phyloP scores from a whole-genome alignment of 2,888 invertebrate species.

The Cecidostiba fungosa region DNA sequence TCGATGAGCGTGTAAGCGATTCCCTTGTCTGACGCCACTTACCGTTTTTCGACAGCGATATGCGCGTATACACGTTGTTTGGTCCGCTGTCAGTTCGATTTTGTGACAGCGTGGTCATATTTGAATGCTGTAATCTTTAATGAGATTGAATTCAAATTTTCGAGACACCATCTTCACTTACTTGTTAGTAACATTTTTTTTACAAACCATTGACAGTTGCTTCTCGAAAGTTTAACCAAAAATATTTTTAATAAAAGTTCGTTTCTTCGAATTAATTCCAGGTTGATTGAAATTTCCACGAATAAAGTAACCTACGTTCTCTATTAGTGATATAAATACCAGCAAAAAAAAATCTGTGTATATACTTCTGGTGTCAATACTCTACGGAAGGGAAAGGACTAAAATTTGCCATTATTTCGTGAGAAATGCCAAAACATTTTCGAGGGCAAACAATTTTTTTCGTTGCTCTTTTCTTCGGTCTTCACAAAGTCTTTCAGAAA shows the following conservation, averaged over 20 bases:
- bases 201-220: too few relatives aligned
- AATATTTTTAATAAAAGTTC: too few relatives aligned
- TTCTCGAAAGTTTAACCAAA: neutral
- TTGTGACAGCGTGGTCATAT: slow-evolving; percentile 30
- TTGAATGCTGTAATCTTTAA: slow-evolving; percentile 50
- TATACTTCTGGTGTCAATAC: neutral
- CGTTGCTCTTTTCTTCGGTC: neutral
- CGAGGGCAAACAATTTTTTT: slow-evolving; percentile 10
- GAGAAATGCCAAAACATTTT: slow-evolving; percentile 55
- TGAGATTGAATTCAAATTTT: slow-evolving; percentile 52
- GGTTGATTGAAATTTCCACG: too few relatives aligned
- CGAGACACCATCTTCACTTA: slow-evolving; percentile 8
- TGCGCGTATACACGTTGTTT: slow-evolving; percentile 29
- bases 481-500: slow-evolving; percentile 14
- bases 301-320: too few relatives aligned
- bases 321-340: too few relatives aligned
- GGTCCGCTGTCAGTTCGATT: slow-evolving; percentile 60
- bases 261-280: too few relatives aligned
- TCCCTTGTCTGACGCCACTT: slow-evolving; percentile 61
- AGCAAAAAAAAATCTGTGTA: neutral
- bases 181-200: neutral
- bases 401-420: slow-evolving; percentile 21
- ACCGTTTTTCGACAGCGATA: slow-evolving; percentile 62
- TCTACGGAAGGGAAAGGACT: neutral
- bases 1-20: slow-evolving; percentile 66